Conservation (phyloP, 2,888 invertebrate genomes). For the Pocota personata region DNA sequence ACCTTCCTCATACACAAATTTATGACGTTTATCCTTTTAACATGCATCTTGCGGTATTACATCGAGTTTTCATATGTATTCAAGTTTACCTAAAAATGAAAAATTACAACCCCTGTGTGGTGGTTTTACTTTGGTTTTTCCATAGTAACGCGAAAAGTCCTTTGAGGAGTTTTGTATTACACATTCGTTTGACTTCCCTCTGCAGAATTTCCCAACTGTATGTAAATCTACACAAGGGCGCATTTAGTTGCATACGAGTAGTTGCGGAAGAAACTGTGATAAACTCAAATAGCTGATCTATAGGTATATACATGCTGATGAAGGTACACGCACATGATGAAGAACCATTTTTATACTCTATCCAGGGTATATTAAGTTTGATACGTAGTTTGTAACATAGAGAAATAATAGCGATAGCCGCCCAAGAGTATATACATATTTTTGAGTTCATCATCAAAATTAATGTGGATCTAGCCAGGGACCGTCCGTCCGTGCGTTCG, state of each 20-base stretch:
- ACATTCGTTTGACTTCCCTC: not conserved
- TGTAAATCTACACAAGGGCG: not conserved
- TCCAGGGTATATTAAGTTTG: too few relatives aligned
- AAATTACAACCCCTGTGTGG: not conserved
- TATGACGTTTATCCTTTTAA: not conserved
- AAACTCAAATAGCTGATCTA: not conserved
- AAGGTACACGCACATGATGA: too few relatives aligned
- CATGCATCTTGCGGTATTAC: not conserved
- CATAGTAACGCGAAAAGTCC: not conserved
- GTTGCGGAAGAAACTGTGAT: not conserved
- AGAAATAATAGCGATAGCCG: too few relatives aligned
- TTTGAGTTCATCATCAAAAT: too few relatives aligned
- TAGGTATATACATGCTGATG: too few relatives aligned
- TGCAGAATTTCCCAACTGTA: not conserved
- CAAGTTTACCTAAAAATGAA: not conserved
- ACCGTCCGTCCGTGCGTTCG: too few relatives aligned
- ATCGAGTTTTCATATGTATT: not conserved
- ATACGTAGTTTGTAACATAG: too few relatives aligned
- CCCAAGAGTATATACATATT: too few relatives aligned
- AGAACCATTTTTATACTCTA: too few relatives aligned
- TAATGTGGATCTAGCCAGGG: too few relatives aligned
- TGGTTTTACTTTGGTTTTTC: not conserved
- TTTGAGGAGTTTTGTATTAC: not conserved
- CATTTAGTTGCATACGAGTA: constrained; percentile 14
- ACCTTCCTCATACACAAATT: too few relatives aligned